Base-by-base conservation (phyloP, 2,888 invertebrate species). In the Sesamia inferens region DNA sequence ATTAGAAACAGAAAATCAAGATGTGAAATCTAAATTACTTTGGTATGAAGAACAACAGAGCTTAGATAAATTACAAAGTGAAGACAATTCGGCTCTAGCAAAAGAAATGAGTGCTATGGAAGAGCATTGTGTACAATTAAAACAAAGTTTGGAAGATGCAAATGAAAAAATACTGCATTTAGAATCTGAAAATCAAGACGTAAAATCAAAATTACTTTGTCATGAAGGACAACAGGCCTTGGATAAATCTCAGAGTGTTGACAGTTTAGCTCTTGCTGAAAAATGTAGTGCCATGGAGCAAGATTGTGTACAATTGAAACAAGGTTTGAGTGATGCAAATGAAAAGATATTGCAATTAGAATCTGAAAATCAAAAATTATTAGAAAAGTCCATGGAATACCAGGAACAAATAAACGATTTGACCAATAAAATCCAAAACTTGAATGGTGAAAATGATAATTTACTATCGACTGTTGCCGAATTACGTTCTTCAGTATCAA, bases 401-500 rank as follows among this genome's bases (percentile, higher is more conserved):
- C 87, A 91, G 72, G 79, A 87, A 47, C 88, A 92, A 88, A 90
- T 94, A 64, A 82, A 83, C n/a, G 92, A 94, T 62, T 81, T 96
- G 16, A 92, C 92, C 78, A 79, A 80, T 54, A 94, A 94, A 83
- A 81, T 95, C 22, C 87, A 91, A 81, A 91, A 94, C 67, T 88
- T 96, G 47, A 95, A 96, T 83, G 86, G 89, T 71, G 94, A 96
- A 91, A 95, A 95, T 89, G 94, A 96, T 86, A 92, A 92, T 85
- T 89, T 96, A 71, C 84, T 96, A 14, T 95, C 96, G 44, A 94
- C 93, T 55, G 94, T 96, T 24, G 91, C 96, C 22, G 96, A 96
- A 84, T 88, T 96, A 71, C 94, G 95, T 42, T 94, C 94, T 14
- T 94, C 96, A 10, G 89, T 96, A 58, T 93, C 97, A 58, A 93